A percentile compares a stretch with the other conserved stretches of the same genome.
Evolutionary conservation across 2,797 vertebrate species (phyloP).

Genomic region (Platalea minor): DNA sequence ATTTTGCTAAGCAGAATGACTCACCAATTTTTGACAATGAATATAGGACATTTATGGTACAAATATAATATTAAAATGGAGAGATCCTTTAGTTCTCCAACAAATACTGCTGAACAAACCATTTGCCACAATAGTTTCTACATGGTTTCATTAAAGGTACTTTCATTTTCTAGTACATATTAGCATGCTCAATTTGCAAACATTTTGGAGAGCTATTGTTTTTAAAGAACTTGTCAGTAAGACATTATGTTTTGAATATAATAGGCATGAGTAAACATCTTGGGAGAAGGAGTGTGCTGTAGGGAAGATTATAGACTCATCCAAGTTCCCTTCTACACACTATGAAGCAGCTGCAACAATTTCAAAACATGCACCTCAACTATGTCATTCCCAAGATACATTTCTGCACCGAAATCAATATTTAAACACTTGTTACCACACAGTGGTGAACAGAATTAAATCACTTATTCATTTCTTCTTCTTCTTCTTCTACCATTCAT

Average conservation of each 20-base stretch:
- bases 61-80: neutral
- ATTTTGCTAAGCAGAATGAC: neutral
- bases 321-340: neutral
- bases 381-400: neutral
- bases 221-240: neutral
- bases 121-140: neutral
- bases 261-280: neutral
- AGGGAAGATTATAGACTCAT: neutral
- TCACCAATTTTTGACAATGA: neutral
- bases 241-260: neutral
- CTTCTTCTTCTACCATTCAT: neutral
- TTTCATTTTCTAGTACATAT: neutral
- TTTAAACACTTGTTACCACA: neutral
- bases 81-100: neutral
- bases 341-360: neutral
- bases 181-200: neutral
- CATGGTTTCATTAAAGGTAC: neutral
- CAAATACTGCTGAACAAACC: neutral
- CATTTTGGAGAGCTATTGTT: neutral
- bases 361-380: neutral
- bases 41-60: neutral
- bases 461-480: neutral
- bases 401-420: neutral
- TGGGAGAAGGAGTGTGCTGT: neutral
- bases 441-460: neutral